Conservation (phyloP, 1,140 invertebrate genomes). For the Drosophila kohkoa region DNA sequence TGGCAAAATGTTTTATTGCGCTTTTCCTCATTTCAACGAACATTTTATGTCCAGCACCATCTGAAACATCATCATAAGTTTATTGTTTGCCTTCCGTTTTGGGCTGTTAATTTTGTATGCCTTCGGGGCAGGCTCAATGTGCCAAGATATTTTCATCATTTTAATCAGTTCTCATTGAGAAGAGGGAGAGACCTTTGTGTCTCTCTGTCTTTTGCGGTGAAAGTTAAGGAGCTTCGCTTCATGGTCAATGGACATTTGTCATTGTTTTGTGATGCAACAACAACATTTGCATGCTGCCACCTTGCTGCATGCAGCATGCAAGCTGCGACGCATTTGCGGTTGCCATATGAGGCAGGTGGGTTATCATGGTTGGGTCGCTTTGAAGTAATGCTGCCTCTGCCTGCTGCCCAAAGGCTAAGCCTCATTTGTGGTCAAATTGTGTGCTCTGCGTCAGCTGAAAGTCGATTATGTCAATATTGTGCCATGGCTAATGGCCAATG, state of each 20-base stretch:
- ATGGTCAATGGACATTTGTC: conserved; percentile 56
- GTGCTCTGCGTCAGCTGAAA: conserved; percentile 74
- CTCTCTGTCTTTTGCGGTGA: conserved; percentile 30
- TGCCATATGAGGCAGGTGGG: conserved; percentile 35
- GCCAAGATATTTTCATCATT: conserved; percentile 19
- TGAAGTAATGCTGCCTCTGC: conserved; percentile 61
- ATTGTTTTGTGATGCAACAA: conserved; percentile 57
- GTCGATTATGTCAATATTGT: conserved; percentile 83
- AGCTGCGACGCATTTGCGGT: conserved; percentile 40
- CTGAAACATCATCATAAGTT: conserved; percentile 61
- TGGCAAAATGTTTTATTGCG: conserved; percentile 63
- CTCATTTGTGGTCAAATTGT: conserved; percentile 81
- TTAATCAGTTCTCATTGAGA: conserved; percentile 11
- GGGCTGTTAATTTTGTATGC: conserved; percentile 48
- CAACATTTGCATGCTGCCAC: conserved; percentile 36
- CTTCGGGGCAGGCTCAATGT: conserved; percentile 26
- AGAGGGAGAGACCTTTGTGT: not conserved
- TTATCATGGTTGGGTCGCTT: conserved; percentile 48
- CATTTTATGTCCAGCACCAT: conserved; percentile 69
- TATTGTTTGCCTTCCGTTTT: conserved; percentile 48
- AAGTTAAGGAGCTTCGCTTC: conserved; percentile 13
- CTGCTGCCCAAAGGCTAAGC: conserved; percentile 67
- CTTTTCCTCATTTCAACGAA: conserved; percentile 43
- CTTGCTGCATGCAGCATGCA: conserved; percentile 30
- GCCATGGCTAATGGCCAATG: conserved; percentile 63